Percentiles rank a stretch among this genome's conserved stretches.
Conservation (phyloP, 1,140 invertebrate species). For the Trichonephila clavipes region DNA sequence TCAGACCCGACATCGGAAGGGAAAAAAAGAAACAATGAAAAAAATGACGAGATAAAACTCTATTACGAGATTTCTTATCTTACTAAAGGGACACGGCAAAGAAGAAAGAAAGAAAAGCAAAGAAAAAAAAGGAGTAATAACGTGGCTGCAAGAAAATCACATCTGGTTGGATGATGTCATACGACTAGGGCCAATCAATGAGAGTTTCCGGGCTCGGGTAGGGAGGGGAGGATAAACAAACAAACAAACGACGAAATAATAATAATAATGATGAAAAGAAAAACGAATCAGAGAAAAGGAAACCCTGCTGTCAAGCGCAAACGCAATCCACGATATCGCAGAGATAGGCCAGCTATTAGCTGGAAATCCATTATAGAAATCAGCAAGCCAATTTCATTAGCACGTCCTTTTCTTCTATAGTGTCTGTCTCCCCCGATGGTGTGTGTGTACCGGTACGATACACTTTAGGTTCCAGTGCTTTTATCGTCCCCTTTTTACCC, state of each 20-base stretch:
- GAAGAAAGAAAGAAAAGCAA: neutral
- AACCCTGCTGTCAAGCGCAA: constrained; percentile 69
- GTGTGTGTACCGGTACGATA: constrained; percentile 27
- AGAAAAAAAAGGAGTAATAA: neutral
- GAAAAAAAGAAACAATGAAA: neutral
- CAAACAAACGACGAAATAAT: constrained; percentile 50
- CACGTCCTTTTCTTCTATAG: constrained; percentile 63
- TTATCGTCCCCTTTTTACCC: constrained; percentile 42
- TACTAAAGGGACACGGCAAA: neutral
- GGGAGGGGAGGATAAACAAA: neutral
- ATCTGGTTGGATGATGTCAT: constrained; percentile 66
- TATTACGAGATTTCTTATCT: constrained; percentile 39
- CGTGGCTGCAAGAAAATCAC: constrained; percentile 62
- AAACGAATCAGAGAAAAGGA: constrained; percentile 36
- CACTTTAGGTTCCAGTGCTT: constrained; percentile 62
- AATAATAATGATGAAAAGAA: constrained; percentile 56
- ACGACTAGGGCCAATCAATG: constrained; percentile 55
- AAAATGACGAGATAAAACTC: constrained; percentile 36
- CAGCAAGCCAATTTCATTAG: constrained; percentile 75
- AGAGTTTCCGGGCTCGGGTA: constrained; percentile 24
- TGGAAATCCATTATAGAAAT: constrained; percentile 73
- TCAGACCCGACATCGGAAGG: neutral
- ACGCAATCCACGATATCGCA: constrained; percentile 66
- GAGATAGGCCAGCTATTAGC: constrained; percentile 70
- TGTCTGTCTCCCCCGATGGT: neutral